Evolutionary conservation across 2,797 vertebrate genomes (phyloP).

Genomic region (Rhabdophis nuchalis): DNA sequence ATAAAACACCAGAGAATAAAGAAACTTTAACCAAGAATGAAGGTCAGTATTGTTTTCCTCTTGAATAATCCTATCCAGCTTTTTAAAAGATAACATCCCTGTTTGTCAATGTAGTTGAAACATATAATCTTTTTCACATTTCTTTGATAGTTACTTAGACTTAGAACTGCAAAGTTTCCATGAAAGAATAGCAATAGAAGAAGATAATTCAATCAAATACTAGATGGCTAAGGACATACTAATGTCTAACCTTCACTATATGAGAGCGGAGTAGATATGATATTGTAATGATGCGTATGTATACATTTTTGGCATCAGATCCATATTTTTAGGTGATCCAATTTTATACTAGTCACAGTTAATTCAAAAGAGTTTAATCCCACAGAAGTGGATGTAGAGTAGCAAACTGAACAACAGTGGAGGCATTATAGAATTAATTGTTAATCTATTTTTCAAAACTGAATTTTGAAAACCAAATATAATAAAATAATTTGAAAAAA

Average conservation of each 20-base stretch:
- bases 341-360: background rate
- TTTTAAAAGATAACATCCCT: background rate
- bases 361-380: background rate
- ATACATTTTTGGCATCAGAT: background rate
- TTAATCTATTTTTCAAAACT: background rate
- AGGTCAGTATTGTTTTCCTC: constrained; percentile 43
- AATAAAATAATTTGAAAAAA: background rate
- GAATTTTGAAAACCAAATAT: background rate
- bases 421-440: background rate
- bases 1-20: constrained; percentile 59
- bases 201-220: background rate
- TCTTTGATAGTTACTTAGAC: background rate
- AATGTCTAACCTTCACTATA: background rate
- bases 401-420: background rate
- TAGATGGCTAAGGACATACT: background rate
- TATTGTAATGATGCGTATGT: background rate
- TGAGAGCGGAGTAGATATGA: background rate
- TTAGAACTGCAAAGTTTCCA: background rate
- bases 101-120: background rate
- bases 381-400: background rate
- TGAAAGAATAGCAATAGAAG: background rate
- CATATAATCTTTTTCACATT: background rate
- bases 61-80: constrained; percentile 19
- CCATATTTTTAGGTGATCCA: background rate
- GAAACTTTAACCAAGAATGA: constrained; percentile 46